phyloP scores from a whole-genome alignment of 1,140 invertebrate genomes.

The Papilio aristodemus region DNA sequence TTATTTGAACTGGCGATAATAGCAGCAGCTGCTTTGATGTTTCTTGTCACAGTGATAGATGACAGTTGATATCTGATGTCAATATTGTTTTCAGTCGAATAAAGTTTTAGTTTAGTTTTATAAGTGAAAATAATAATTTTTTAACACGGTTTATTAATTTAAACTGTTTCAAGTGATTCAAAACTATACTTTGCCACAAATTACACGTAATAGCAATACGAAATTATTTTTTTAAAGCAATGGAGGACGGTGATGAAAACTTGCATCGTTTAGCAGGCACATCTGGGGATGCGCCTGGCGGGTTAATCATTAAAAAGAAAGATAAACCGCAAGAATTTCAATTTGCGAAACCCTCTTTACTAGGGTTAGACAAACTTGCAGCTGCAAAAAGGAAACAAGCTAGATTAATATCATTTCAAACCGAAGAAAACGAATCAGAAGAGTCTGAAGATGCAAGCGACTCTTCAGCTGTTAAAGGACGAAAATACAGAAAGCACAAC shows the following conservation, averaged over 20 bases:
- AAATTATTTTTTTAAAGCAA: conserved; percentile 36
- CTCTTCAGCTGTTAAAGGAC: conserved; percentile 69
- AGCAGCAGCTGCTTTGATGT: background rate
- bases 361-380: conserved; percentile 94
- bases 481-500: conserved; percentile 88
- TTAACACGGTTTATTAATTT: conserved; percentile 13
- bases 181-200: background rate
- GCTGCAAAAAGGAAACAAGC: conserved; percentile 86
- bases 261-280: conserved; percentile 92
- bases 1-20: no score
- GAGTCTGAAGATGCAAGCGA: conserved; percentile 54
- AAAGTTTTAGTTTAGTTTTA: conserved; percentile 13
- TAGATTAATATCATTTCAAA: conserved; percentile 84
- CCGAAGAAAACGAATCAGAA: conserved; percentile 83
- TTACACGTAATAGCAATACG: background rate
- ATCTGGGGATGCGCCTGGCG: conserved; percentile 86
- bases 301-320: conserved; percentile 92
- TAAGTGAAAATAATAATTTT: background rate
- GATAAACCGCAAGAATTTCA: conserved; percentile 86
- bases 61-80: background rate
- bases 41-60: background rate
- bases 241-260: conserved; percentile 78
- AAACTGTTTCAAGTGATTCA: background rate
- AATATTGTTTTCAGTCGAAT: conserved; percentile 15
- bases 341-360: conserved; percentile 88